Base-by-base conservation (phyloP, 2,888 invertebrate genomes). In the Nomada lathburiana region DNA sequence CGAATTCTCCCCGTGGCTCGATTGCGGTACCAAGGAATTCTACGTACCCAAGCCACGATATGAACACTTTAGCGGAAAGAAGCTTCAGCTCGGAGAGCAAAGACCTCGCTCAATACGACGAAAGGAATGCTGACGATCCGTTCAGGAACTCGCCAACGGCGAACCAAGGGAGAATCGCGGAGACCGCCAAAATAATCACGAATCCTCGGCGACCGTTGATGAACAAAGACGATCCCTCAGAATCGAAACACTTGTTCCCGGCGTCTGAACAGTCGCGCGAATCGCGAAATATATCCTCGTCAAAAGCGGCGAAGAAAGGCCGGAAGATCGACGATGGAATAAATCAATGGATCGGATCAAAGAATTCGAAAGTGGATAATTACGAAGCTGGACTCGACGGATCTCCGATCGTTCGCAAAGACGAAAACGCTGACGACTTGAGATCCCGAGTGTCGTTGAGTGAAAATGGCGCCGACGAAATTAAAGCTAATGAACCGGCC, bases 21-120 rank as follows among this genome's bases (percentile, higher is more conserved):
- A 23, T 64, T 69, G 74, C 44, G 72, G 52, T 44, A 13, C 29
- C 10, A n/a, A 50, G 75, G 71, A 79, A 81, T 86, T 36, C 69
- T 52, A 63, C 67, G 57, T 52, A 79, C 47, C 60, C 23, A 52
- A 57, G 23, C 59, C 52, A 52, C 63, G 75, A 78, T 53, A 52
- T 11, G 71, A 75, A 57, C 75, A 71, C 65, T 64, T 62, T 65
- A 29, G 29, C 60, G 36, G 55, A 42, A n/a, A 52, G 26, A 18
- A 36, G 23, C 26, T 50, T 42, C 11, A 26, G 47, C 20, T 47
- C 10, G 16, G 11, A 53, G 29, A 70, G 52, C 44, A 57, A 29
- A 59, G 68, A 16, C 50, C 67, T 50, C n/a, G 63, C 69, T 68
- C 59, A n/a, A 65, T 57, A 64, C 68, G 65, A 53, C 53, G 62